A percentile compares a stretch with the other conserved stretches of the same genome.
These are phyloP conservation scores for Sarotherodon lohbergeri DNA, from an alignment of 2,113 vertebrate species.

Conservation along the genomic window DNA sequence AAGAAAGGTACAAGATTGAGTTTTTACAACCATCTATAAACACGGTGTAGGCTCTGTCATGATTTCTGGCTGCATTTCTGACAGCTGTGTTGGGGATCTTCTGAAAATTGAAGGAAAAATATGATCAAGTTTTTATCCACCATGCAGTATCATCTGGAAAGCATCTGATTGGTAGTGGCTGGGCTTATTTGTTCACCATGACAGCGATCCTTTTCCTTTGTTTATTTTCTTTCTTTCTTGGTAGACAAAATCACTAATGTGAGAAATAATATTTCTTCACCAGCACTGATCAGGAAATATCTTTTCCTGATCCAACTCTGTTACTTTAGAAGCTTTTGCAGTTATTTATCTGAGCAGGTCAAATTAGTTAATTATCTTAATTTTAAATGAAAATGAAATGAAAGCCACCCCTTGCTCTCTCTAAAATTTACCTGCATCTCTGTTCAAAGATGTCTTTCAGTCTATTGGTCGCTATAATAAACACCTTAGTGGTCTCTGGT, in stretches of 20 bases:
- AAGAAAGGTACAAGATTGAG: not conserved
- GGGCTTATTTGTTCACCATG: not conserved
- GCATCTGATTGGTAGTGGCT: not conserved
- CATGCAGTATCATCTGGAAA: not conserved
- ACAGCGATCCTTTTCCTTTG: not conserved
- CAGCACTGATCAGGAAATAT: not conserved
- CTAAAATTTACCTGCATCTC: not conserved
- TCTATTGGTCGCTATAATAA: not conserved
- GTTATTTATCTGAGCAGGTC: not conserved
- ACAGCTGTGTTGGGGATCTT: not conserved
- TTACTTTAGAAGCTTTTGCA: not conserved
- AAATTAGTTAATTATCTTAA: not conserved
- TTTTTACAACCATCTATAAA: not conserved
- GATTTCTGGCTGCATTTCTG: not conserved
- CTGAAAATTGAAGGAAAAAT: not conserved
- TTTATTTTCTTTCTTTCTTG: not conserved
- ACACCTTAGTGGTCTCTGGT: not conserved
- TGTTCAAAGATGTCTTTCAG: not conserved
- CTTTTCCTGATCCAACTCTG: not conserved
- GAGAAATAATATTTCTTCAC: not conserved
- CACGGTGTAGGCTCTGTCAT: not conserved
- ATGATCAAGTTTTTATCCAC: fast-evolving
- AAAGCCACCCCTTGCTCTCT: not conserved
- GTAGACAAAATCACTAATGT: not conserved
- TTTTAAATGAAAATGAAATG: not conserved